Conservation (phyloP, 2,888 invertebrate genomes). For the Penaeus monodon region DNA sequence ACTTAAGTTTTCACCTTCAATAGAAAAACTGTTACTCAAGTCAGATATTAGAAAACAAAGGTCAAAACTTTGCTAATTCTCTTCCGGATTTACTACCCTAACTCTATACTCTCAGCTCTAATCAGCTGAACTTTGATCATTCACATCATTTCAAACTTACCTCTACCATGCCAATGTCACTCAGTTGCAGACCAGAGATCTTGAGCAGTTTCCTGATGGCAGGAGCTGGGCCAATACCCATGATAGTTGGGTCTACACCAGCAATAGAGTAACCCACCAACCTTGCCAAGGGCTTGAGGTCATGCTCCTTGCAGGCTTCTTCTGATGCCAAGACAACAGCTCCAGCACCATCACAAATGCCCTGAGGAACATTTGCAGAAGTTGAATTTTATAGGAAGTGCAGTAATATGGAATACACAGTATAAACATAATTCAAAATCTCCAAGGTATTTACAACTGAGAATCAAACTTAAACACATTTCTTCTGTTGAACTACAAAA, state of each 20-base stretch:
- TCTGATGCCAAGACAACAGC: conserved; percentile 92
- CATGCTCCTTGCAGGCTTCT: conserved; percentile 83
- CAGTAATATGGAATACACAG: conserved; percentile 11
- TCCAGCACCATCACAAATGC: conserved; percentile 97
- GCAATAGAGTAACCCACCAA: conserved; percentile 92
- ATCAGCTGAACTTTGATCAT: too few species aligned
- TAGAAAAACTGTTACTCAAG: too few species aligned
- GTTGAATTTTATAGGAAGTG: conserved; percentile 54
- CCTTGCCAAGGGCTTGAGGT: conserved; percentile 89
- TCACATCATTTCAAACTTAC: conserved; percentile 71
- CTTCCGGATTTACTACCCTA: too few species aligned
- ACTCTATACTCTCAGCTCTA: too few species aligned
- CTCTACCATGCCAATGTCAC: conserved; percentile 93
- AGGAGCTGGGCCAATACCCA: conserved; percentile 97
- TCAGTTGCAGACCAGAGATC: conserved; percentile 81
- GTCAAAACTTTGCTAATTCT: too few species aligned
- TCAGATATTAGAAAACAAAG: too few species aligned
- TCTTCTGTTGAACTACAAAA: neutral
- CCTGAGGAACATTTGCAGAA: conserved; percentile 74
- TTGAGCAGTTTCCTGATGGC: conserved; percentile 90
- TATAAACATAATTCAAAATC: too few species aligned
- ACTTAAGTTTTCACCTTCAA: neutral
- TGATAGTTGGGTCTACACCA: conserved; percentile 96
- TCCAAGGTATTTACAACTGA: too few species aligned
- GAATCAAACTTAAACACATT: too few species aligned